A percentile compares a stretch with the other conserved stretches of the same genome.
These are phyloP conservation scores for Drosophila prostipennis DNA, from an alignment of 2,888 invertebrate genomes.

Conservation along the genomic window DNA sequence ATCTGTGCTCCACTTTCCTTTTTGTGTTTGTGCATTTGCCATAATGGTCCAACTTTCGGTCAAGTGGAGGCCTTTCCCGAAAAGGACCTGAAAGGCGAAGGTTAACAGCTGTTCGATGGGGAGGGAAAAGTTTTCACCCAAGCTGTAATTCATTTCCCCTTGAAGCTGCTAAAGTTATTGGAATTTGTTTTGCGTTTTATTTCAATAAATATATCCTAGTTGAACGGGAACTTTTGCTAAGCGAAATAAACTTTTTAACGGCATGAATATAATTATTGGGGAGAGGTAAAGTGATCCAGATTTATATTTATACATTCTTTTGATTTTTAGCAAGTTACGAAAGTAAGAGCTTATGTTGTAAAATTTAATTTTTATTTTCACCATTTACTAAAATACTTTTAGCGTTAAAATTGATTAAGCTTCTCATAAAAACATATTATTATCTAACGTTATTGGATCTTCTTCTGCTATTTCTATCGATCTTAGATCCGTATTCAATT, in stretches of 20 bases:
- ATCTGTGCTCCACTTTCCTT: constrained; percentile 61
- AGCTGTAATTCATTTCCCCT: constrained; percentile 2
- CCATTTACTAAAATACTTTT: no score
- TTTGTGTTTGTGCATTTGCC: constrained; percentile 40
- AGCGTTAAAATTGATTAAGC: no score
- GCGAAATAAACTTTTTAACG: neutral
- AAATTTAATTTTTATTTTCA: no score
- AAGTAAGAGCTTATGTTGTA: no score
- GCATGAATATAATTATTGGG: neutral
- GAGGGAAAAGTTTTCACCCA: constrained; percentile 3
- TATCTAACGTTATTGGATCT: no score
- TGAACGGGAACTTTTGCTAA: neutral
- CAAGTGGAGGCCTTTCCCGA: constrained; percentile 20
- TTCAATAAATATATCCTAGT: constrained; percentile 15
- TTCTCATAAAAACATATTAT: no score
- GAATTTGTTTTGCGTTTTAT: constrained; percentile 3
- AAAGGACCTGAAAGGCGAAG: constrained; percentile 22
- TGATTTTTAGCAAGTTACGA: no score
- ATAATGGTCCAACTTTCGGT: constrained; percentile 32
- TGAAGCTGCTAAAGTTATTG: constrained; percentile 1
- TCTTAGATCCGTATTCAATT: neutral
- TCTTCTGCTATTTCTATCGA: neutral
- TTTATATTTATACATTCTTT: no score
- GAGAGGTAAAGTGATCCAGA: no score
- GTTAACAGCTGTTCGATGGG: constrained; percentile 35